Conservation (phyloP, 2,113 vertebrate genomes). For the Chionodraco myersi region DNA sequence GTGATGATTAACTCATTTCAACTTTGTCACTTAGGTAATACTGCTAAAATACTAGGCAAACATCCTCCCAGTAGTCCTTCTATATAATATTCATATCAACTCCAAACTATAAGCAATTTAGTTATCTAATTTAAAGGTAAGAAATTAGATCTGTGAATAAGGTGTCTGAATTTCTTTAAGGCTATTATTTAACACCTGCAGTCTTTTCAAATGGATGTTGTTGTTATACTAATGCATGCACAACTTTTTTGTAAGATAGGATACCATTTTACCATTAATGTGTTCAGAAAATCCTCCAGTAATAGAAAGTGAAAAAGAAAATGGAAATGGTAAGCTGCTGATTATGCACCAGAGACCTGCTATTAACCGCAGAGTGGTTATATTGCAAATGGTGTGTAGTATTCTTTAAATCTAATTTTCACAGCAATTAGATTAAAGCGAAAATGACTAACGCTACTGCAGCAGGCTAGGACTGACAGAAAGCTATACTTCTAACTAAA, state of each 20-base stretch:
- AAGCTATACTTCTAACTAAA: slow-evolving; percentile 2
- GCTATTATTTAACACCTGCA: background rate
- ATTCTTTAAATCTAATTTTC: background rate
- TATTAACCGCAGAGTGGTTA: background rate
- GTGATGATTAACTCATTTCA: slow-evolving; percentile 19
- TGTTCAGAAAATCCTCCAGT: too few species aligned
- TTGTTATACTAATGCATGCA: background rate
- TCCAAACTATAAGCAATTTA: background rate
- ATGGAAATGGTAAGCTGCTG: background rate
- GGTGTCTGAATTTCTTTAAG: background rate
- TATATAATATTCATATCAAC: background rate
- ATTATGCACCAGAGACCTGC: slow-evolving; percentile 9
- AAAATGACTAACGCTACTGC: slow-evolving; percentile 1
- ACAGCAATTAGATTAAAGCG: background rate
- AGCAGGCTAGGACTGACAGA: background rate
- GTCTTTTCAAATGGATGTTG: background rate
- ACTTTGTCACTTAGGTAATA: slow-evolving; percentile 1
- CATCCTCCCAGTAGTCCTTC: background rate
- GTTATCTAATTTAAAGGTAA: background rate
- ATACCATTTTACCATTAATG: too few species aligned
- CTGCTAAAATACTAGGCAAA: background rate
- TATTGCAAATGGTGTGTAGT: background rate
- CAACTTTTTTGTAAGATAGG: too few species aligned
- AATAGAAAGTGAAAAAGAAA: background rate
- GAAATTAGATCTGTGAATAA: background rate